Conservation (phyloP, 2,888 invertebrate genomes). For the Campoletis raptor region DNA sequence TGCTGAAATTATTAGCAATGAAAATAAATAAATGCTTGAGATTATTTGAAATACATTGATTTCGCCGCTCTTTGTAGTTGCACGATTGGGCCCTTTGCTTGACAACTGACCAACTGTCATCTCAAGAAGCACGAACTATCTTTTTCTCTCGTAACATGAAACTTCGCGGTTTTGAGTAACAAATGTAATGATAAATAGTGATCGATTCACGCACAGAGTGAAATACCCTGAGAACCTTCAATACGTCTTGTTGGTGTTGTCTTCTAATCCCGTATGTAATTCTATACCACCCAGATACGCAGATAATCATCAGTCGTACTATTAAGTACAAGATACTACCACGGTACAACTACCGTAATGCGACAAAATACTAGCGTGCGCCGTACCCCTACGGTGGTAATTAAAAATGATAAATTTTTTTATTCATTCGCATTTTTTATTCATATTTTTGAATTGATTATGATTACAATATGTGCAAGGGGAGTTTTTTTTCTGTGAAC, state of each 20-base stretch:
- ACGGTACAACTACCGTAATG: too few species aligned
- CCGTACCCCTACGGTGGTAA: too few species aligned
- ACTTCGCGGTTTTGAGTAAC: background rate
- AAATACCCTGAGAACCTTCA: background rate
- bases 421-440: too few species aligned
- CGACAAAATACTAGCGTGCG: too few species aligned
- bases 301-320: too few species aligned
- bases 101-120: background rate
- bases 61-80: background rate
- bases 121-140: background rate
- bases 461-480: too few species aligned
- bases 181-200: background rate
- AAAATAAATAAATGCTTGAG: background rate
- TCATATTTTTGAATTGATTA: too few species aligned
- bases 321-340: too few species aligned
- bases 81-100: background rate
- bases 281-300: background rate
- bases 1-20: background rate
- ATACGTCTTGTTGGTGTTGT: background rate
- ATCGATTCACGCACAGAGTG: background rate
- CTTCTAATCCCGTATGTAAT: constrained; percentile 14
- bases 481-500: too few species aligned
- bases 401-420: too few species aligned
- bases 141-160: background rate
- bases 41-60: background rate